Conservation (phyloP, 2,888 invertebrate genomes). For the Ormyrus labotus region DNA sequence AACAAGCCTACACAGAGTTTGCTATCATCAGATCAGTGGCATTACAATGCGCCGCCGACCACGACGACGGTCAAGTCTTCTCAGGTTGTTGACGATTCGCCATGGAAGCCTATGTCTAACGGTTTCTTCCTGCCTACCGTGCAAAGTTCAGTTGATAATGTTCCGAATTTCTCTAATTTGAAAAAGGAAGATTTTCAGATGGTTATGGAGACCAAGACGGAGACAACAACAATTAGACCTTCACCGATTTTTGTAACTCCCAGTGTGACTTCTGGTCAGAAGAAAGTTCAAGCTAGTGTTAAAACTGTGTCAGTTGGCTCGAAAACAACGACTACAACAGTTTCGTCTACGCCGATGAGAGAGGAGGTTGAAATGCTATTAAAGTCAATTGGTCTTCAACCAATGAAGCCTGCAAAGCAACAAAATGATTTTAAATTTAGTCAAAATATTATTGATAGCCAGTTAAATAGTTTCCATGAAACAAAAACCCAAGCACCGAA, state of each 20-base stretch:
- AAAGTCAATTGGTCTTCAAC: constrained; percentile 75
- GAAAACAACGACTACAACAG: constrained; percentile 39
- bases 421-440: constrained; percentile 32
- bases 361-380: constrained; percentile 73
- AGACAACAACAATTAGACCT: constrained; percentile 17
- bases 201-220: constrained; percentile 20
- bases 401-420: constrained; percentile 51
- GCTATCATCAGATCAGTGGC: constrained; percentile 70
- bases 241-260: constrained; percentile 54
- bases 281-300: not conserved
- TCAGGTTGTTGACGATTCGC: not conserved
- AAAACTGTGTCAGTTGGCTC: constrained; percentile 35
- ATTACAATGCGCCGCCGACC: constrained; percentile 73
- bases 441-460: constrained; percentile 42
- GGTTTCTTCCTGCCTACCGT: constrained; percentile 34
- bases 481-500: constrained; percentile 22
- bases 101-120: constrained; percentile 36
- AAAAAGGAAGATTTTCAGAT: constrained; percentile 43
- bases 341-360: constrained; percentile 62
- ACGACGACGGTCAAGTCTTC: constrained; percentile 43
- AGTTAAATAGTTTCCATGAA: constrained; percentile 14
- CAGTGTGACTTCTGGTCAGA: constrained; percentile 5
- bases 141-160: not conserved
- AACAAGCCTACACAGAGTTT: constrained; percentile 61
- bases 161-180: constrained; percentile 9